These are phyloP conservation scores for Labia minor DNA, from an alignment of 2,888 invertebrate genomes.

Conservation along the genomic window DNA sequence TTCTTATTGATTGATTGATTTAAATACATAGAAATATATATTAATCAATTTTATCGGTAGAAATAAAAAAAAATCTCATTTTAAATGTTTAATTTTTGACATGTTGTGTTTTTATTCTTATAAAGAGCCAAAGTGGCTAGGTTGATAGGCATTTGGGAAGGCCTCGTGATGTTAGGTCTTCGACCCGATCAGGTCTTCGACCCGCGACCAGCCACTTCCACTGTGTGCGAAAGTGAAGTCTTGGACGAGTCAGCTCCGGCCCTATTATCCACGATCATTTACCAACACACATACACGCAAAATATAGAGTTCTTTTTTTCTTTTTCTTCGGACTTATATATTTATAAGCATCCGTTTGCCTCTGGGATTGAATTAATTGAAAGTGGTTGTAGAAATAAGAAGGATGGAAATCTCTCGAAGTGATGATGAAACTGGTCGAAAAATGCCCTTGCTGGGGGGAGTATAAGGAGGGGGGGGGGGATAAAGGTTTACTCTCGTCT, in stretches of 20 bases:
- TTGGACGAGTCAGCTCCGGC: not conserved
- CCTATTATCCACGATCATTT: not conserved
- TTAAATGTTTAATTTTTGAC: too few relatives aligned
- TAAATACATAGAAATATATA: too few relatives aligned
- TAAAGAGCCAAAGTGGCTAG: not conserved
- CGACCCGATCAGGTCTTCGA: conserved; percentile 34
- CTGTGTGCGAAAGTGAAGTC: conserved; percentile 18
- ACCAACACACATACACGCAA: too few relatives aligned
- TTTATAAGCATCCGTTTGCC: not conserved
- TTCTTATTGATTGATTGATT: too few relatives aligned
- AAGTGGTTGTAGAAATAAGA: not conserved
- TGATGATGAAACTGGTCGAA: conserved; percentile 13
- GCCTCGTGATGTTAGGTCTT: conserved; percentile 37
- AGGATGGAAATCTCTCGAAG: not conserved
- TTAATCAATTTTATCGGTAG: too few relatives aligned
- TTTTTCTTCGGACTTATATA: not conserved
- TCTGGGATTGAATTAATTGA: not conserved
- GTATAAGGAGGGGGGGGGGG: too few relatives aligned
- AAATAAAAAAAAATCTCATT: too few relatives aligned
- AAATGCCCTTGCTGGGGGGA: conserved; percentile 1
- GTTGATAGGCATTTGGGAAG: conserved; percentile 26
- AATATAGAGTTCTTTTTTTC: not conserved
- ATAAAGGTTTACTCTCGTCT: too few relatives aligned
- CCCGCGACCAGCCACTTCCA: conserved; percentile 32
- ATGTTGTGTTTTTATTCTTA: not conserved